Base-by-base conservation (phyloP, 2,113 vertebrate genomes). In the Trichechus manatus region DNA sequence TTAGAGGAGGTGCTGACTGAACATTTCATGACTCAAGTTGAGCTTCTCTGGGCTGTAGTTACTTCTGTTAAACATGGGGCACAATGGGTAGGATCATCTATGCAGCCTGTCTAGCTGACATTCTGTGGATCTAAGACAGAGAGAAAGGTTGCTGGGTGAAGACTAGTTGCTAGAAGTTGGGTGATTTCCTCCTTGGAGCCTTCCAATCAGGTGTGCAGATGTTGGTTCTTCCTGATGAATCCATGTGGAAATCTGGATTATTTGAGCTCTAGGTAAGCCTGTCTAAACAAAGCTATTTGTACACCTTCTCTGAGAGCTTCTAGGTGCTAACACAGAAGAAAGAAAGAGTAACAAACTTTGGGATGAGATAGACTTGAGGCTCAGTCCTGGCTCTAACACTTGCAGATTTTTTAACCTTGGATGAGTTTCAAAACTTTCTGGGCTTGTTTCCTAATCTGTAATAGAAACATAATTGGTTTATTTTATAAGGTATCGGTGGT, bases 1-100 rank as follows among this genome's bases (percentile, higher is more conserved):
- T 50, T 42, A 36, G n/a, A 36, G 79, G 33, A 27, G 53, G 29
- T n/a, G 15, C 5, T 1, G 5, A 50, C 27, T 9, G 1, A 33
- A 25, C 0, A 0, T 79, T 39, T 42, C 44, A 4, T 50, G 59
- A 31, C 7, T 0, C 9, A 2, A 44, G 4, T 0, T 4, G 59
- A 70, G 17, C 27, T 29, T 47, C n/a, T 15, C 11, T n/a, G n/a
- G 23, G 23, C 15, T 50, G 9, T 5, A 11, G 3, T 42, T 42
- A 36, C 61, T 22, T 22, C 29, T 85, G 1, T 4, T 31, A 25
- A 66, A 25, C 8, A 53, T n/a, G 47, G 53, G 11, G 14, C 44
- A 47, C 2, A 0, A 33, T 0, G 22, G 13, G 39, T 4, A 3
- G 9, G 4, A 42, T 6, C 31, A 1, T 31, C n/a, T 6, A 1